Base-by-base conservation (phyloP, 2,113 vertebrate genomes). In the Echinops telfairi region DNA sequence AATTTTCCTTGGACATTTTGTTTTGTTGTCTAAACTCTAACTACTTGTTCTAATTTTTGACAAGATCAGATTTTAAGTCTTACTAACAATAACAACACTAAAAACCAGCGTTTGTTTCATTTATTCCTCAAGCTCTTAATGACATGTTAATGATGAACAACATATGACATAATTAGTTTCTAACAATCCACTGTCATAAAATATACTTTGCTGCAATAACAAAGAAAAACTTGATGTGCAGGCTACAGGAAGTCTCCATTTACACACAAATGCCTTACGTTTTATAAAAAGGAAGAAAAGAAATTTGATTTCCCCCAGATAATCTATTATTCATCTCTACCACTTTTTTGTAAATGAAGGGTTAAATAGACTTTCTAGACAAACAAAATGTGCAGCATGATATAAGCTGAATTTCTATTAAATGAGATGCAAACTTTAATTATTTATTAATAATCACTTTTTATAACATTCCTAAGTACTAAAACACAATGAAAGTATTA, bases 401-500 rank as follows among this genome's bases (percentile, higher is more conserved):
- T 88, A 83, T 53, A 60, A 97, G 86, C 27, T 97, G 60, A 25
- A 83, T 93, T 83, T 53, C 92, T 96, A 94, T 60, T 29, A 97
- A 97, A 96, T 93, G 95, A 96, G 82, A 97, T 95, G 86, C 75
- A 97, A 98, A 96, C 85, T 96, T 96, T 97, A 98, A 96, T 98
- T 95, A 98, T 97, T 98, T 97, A 96, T 97, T 98, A 97, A 97
- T 94, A 97, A 97, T 25, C 58, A 97, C 85, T 97, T 97, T 97
- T 97, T 97, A 71, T 66, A 96, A 96, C 57, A 76, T 94, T 97
- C 96, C 83, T 95, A 97, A 87, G 81, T 95, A 93, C 77, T 95
- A 90, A 96, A 96, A 96, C n/a, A 90, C 95, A 97, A 97, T 91
- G 90, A 84, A 95, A 96, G 82, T 93, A 94, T 91, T 97, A 97